Evolutionary conservation across 2,888 invertebrate species (phyloP).

Genomic region (Protodeltote pygarga): DNA sequence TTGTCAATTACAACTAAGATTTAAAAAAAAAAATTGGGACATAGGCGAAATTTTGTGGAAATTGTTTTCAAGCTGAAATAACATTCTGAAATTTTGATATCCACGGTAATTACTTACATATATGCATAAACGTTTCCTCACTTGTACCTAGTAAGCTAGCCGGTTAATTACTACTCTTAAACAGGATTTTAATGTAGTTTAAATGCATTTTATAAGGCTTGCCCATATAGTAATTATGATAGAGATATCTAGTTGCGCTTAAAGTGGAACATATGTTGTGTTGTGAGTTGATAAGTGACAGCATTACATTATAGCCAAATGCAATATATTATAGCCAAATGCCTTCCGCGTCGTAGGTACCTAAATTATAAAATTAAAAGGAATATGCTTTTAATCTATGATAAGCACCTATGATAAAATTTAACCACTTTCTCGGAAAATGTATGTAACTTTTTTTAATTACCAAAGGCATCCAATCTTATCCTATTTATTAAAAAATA

Average conservation of each 20-base stretch:
- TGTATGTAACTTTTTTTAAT: too few species aligned
- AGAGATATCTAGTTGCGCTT: constrained; percentile 17
- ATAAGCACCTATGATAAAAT: too few species aligned
- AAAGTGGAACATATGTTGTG: constrained; percentile 40
- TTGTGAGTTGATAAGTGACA: constrained; percentile 10
- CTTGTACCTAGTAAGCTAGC: constrained; percentile 14
- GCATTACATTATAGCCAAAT: constrained; percentile 9
- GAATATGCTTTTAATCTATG: neutral
- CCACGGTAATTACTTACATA: constrained; percentile 20
- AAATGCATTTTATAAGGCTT: constrained; percentile 32
- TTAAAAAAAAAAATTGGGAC: too few species aligned
- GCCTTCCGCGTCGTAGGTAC: constrained; percentile 40
- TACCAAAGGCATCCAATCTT: too few species aligned
- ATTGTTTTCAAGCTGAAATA: neutral
- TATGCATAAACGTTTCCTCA: constrained; percentile 16
- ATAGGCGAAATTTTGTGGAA: too few species aligned
- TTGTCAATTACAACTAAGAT: too few species aligned
- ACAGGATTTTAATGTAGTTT: constrained; percentile 21
- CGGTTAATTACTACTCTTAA: constrained; percentile 23
- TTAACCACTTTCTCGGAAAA: too few species aligned
- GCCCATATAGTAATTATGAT: constrained; percentile 45
- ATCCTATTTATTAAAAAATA: too few species aligned
- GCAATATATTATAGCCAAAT: constrained; percentile 7
- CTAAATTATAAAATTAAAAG: too few species aligned
- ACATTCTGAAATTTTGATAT: constrained; percentile 12